A percentile compares a stretch with the other conserved stretches of the same genome.
These are phyloP conservation scores for Brachionus plicatilis DNA, from an alignment of 1,140 invertebrate species.

Conservation along the genomic window DNA sequence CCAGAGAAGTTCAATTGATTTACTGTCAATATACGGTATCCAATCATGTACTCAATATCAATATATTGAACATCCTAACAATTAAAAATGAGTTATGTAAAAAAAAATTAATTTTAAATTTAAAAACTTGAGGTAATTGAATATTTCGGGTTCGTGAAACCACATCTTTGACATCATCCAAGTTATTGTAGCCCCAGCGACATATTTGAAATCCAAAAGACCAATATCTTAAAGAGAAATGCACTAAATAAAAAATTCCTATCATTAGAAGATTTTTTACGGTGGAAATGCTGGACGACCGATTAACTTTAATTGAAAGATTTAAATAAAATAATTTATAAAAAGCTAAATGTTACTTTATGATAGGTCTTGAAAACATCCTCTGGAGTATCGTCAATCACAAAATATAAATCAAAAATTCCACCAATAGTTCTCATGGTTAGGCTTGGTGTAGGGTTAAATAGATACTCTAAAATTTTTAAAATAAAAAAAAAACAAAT, in stretches of 20 bases:
- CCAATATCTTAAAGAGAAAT: conserved; percentile 62
- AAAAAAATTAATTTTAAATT: background rate
- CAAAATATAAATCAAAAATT: conserved; percentile 56
- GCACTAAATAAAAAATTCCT: too few relatives aligned
- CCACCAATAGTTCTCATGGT: conserved; percentile 52
- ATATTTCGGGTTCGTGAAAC: background rate
- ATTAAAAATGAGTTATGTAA: background rate
- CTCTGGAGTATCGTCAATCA: conserved; percentile 57
- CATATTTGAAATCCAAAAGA: conserved; percentile 78
- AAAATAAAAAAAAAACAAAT: background rate
- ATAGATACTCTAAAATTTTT: conserved; percentile 46
- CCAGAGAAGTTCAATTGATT: conserved; percentile 45
- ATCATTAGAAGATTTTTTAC: background rate
- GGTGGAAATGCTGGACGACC: conserved; percentile 69
- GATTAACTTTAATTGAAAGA: conserved; percentile 56
- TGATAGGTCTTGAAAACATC: conserved; percentile 45
- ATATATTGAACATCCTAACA: conserved; percentile 53
- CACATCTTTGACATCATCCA: conserved; percentile 42
- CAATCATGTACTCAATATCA: conserved; percentile 54
- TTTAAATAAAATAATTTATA: conserved; percentile 55
- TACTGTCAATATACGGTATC: conserved; percentile 48
- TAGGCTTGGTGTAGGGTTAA: conserved; percentile 45
- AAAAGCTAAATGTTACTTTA: conserved; percentile 41
- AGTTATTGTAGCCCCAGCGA: conserved; percentile 56
- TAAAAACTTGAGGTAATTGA: background rate